Evolutionary conservation across 1,140 invertebrate genomes (phyloP), one percentile per base, ranked within the genome.

Genomic region (Drosophila nannoptera): DNA sequence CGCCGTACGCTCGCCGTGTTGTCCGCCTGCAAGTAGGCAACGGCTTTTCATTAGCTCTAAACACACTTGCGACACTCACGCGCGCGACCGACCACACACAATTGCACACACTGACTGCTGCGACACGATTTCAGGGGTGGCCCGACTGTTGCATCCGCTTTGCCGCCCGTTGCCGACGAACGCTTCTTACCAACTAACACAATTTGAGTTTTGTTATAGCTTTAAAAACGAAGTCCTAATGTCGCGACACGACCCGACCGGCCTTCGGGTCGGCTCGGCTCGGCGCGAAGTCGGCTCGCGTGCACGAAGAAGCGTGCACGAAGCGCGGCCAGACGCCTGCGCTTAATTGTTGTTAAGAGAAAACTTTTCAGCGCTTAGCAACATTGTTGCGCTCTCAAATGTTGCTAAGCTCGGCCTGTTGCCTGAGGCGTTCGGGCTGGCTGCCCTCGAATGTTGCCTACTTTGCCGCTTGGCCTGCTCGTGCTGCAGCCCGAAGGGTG

Each of bases 171-270:
- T 77, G 74, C 61, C 81, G 71, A 81, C 69, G 81, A 81, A 59
- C 73, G 77, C 77, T 86, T 86, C 77, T 86, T 86, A 86, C 77
- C 81, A 86, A 86, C 81, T 86, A 77, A 86, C 49, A 73, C 64
- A 74, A 81, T 86, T 84, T 84, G 66, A 68, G 80, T 84, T 84
- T 84, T 84, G 77, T 84, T 84, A 66, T 52, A 84, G 73, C 77
- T 80, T 56, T 84, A 80, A 80, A 62, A 80, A 73, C 76, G 75
- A 77, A 78, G 59, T 22, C 36, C 9, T 29, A 14, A 32, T 49
- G 49, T 56, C 38, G 67, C 5, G 4, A 22, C 16, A 49, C 42
- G 29, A 49, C 35, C 31, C 36, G 64, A 55, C 5, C 16, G 2
- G 7, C 3, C 9, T 4, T 63, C 60, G 60, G 31, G 36, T 62